phyloP scores from a whole-genome alignment of 2,113 vertebrate species.

The Illadopsis cleaveri region DNA sequence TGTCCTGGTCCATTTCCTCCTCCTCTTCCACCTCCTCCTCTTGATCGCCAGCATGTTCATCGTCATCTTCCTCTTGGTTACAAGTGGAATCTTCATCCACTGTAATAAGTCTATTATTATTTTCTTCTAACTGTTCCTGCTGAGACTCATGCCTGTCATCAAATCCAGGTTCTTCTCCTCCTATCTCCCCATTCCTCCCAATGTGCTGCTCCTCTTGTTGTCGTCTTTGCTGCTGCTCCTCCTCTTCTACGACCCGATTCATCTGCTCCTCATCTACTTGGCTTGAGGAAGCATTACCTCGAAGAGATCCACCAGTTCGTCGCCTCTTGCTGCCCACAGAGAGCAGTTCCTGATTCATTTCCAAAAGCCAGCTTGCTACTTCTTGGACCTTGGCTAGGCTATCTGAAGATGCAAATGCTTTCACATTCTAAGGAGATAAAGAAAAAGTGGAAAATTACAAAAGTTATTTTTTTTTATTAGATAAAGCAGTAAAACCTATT shows the following conservation, averaged over 20 bases:
- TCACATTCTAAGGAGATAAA: constrained; percentile 88
- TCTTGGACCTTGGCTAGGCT: constrained; percentile 99
- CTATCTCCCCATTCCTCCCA: constrained; percentile 75
- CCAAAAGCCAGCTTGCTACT: constrained; percentile 99
- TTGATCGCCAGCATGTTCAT: constrained; percentile 83
- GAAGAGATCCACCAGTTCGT: constrained; percentile 86
- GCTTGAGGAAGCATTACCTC: constrained; percentile 94
- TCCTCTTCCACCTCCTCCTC: constrained; percentile 87
- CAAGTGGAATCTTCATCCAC: constrained; percentile 78
- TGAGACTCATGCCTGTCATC: constrained; percentile 72
- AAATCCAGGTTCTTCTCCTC: constrained; percentile 64
- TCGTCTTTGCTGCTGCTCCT: constrained; percentile 74
- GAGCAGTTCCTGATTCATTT: constrained; percentile 99
- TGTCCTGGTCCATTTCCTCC: constrained; percentile 99
- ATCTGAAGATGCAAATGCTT: constrained; percentile 96
- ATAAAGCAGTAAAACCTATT: neutral
- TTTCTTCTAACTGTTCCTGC: constrained; percentile 77
- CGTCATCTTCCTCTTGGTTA: constrained; percentile 81
- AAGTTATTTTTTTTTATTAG: neutral
- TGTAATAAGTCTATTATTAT: constrained; percentile 78
- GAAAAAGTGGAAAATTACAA: neutral
- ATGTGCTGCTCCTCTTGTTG: constrained; percentile 79
- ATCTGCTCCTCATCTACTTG: constrained; percentile 90
- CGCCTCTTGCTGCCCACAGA: constrained; percentile 98
- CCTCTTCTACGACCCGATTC: constrained; percentile 89